Evolutionary conservation across 2,888 invertebrate species (phyloP).

Genomic region (Lepidochrysops patricia): DNA sequence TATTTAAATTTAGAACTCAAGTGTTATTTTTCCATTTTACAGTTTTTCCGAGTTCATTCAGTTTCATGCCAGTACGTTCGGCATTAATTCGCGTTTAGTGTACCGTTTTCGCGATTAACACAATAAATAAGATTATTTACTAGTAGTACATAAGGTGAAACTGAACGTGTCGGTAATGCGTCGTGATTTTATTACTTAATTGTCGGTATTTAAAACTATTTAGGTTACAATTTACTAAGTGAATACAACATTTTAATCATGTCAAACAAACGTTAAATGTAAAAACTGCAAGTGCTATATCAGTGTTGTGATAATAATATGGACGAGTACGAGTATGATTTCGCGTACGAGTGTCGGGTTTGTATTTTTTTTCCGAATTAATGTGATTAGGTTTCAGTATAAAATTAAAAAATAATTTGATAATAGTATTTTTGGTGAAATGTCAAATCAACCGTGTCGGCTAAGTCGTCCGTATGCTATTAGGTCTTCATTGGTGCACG

Average conservation of each 20-base stretch:
- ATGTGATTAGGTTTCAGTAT: neutral
- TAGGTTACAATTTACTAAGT: constrained; percentile 32
- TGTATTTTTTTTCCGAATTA: constrained; percentile 37
- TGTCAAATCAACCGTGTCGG: too few relatives aligned
- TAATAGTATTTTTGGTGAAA: too few relatives aligned
- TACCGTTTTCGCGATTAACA: constrained; percentile 19
- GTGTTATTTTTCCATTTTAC: constrained; percentile 54
- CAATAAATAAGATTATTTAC: constrained; percentile 11
- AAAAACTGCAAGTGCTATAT: constrained; percentile 28
- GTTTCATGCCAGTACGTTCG: constrained; percentile 49
- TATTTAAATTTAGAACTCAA: constrained; percentile 59
- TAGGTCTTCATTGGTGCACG: too few relatives aligned
- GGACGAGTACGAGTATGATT: constrained; percentile 77
- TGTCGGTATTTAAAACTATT: constrained; percentile 20
- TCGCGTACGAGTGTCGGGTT: constrained; percentile 80
- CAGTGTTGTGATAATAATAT: constrained; percentile 46
- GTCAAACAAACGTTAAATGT: constrained; percentile 33
- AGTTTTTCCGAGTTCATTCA: constrained; percentile 62
- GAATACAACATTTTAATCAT: constrained; percentile 28
- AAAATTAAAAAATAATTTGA: too few relatives aligned
- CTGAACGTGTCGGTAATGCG: neutral
- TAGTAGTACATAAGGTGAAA: neutral
- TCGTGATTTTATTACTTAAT: constrained; percentile 17
- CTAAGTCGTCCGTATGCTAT: too few relatives aligned
- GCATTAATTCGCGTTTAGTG: constrained; percentile 39